These are phyloP conservation scores for Gambelia wislizenii DNA, from an alignment of 2,797 vertebrate genomes.

Conservation along the genomic window DNA sequence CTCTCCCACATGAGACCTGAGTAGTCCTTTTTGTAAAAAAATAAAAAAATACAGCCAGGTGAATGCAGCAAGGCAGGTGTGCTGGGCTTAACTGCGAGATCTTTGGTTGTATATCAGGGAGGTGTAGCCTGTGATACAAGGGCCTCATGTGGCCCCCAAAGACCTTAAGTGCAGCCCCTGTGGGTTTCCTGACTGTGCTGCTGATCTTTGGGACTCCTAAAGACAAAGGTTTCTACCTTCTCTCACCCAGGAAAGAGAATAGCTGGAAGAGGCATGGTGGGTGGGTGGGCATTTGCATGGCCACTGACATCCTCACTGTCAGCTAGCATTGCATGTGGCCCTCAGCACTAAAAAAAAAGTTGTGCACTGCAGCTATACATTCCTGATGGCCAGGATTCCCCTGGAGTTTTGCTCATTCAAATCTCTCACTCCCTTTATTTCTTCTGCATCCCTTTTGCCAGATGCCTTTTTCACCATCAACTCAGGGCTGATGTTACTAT, in stretches of 20 bases:
- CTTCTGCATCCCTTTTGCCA: not conserved
- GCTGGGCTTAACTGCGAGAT: not conserved
- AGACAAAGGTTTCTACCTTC: not conserved
- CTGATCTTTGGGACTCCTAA: too few species aligned
- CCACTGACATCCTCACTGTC: not conserved
- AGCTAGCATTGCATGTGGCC: not conserved
- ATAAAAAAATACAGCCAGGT: not conserved
- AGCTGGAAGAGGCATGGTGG: too few species aligned
- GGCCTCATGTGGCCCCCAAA: too few species aligned
- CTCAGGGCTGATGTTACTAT: not conserved
- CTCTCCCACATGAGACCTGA: not conserved
- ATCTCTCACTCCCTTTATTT: not conserved
- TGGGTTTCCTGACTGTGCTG: not conserved
- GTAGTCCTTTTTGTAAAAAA: not conserved
- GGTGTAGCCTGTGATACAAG: too few species aligned
- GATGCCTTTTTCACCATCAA: not conserved
- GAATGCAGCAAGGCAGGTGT: not conserved
- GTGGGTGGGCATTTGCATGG: not conserved
- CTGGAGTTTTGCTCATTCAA: not conserved
- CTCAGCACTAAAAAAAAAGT: not conserved
- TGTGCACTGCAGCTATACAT: not conserved
- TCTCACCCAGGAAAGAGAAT: not conserved
- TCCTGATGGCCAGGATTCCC: not conserved
- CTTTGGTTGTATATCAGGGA: not conserved
- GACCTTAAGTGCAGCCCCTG: not conserved